Percentiles rank a stretch among this genome's conserved stretches.
phyloP scores from a whole-genome alignment of 30 jellyfish, hydroid and myxozoan species.

The Phacellophora camtschatica region DNA sequence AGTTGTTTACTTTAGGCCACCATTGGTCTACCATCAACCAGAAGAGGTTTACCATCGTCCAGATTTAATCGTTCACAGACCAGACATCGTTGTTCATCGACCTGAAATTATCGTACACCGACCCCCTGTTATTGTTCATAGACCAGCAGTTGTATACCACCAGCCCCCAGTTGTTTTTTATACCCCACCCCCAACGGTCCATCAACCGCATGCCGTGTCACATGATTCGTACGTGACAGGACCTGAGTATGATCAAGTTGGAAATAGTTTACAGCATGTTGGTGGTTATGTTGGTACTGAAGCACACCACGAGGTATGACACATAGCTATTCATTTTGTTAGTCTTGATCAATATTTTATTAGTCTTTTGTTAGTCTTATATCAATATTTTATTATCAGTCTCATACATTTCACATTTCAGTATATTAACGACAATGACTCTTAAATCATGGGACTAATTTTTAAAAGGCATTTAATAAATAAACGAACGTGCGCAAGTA shows the following conservation, averaged over 20 bases:
- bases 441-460: too few species aligned
- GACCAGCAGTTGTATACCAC: slow-evolving; percentile 96
- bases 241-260: slow-evolving; percentile 85
- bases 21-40: slow-evolving; percentile 92
- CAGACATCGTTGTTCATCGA: slow-evolving; percentile 93
- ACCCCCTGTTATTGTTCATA: slow-evolving; percentile 92
- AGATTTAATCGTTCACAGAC: slow-evolving; percentile 94
- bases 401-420: too few species aligned
- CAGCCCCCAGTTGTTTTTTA: slow-evolving; percentile 98
- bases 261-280: slow-evolving; percentile 78
- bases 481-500: too few species aligned
- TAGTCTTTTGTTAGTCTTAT: too few species aligned
- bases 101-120: slow-evolving; percentile 97
- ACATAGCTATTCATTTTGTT: too few species aligned
- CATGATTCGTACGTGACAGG: slow-evolving; percentile 81
- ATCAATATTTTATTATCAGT: too few species aligned
- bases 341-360: too few species aligned
- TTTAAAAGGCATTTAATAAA: too few species aligned
- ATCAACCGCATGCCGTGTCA: slow-evolving; percentile 82
- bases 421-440: too few species aligned
- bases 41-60: slow-evolving; percentile 96
- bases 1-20: slow-evolving; percentile 94
- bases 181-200: slow-evolving; percentile 96
- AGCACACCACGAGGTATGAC: slow-evolving; percentile 59
- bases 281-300: slow-evolving; percentile 68